Conservation (phyloP, 2,113 vertebrate genomes). For the Poeciliopsis turrubarensis region DNA sequence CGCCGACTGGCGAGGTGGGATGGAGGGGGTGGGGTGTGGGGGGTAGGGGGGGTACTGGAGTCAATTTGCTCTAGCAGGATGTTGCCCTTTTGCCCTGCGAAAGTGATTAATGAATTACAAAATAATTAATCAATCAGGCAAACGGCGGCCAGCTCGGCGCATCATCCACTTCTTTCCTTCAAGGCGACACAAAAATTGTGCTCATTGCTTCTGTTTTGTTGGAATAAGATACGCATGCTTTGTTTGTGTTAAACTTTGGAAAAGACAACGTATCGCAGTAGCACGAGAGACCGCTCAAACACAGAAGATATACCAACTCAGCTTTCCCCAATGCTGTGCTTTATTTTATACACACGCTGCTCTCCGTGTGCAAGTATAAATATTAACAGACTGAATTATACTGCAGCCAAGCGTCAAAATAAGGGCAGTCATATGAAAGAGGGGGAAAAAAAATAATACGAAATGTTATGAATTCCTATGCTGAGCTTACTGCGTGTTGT, state of each 20-base stretch:
- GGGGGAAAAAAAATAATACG: background rate
- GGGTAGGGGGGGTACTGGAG: slow-evolving; percentile 31
- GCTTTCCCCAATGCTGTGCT: slow-evolving; percentile 13
- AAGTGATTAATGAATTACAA: slow-evolving; percentile 73
- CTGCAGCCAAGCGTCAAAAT: slow-evolving; percentile 16
- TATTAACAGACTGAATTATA: slow-evolving; percentile 44
- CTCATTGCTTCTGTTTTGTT: slow-evolving; percentile 16
- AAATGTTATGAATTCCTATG: background rate
- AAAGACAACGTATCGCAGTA: background rate
- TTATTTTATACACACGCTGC: slow-evolving; percentile 36
- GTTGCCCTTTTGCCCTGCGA: slow-evolving; percentile 69
- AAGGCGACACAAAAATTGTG: slow-evolving; percentile 27
- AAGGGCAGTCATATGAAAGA: background rate
- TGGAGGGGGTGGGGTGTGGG: no score
- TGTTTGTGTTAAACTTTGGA: slow-evolving; percentile 27
- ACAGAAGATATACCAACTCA: slow-evolving; percentile 41
- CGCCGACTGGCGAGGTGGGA: background rate
- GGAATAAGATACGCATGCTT: background rate
- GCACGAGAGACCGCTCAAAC: background rate
- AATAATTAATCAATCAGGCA: slow-evolving; percentile 71
- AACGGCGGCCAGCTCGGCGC: slow-evolving; percentile 35
- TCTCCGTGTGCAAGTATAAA: slow-evolving; percentile 40
- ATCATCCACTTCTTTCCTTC: slow-evolving; percentile 3
- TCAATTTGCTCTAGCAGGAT: slow-evolving; percentile 74
- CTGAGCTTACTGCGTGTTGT: background rate